A percentile compares a stretch with the other conserved stretches of the same genome.
These are phyloP conservation scores for Campoplex nolae DNA, from an alignment of 2,888 invertebrate genomes.

Conservation along the genomic window DNA sequence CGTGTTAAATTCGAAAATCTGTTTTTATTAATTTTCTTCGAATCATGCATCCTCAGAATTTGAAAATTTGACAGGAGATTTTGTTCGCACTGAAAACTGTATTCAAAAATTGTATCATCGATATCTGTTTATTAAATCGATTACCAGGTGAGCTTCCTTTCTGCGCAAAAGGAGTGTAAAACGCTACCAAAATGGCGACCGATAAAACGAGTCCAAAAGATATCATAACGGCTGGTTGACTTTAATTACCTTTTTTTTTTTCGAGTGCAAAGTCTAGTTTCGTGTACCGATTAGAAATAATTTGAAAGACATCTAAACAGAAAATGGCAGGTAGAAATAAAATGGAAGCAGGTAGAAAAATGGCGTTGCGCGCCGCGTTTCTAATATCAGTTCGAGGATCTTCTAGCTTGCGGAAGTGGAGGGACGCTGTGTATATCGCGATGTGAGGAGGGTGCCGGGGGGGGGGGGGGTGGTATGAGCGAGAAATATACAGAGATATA, in stretches of 20 bases:
- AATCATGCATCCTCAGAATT: neutral
- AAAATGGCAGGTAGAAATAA: neutral
- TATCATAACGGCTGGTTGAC: neutral
- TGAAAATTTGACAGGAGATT: neutral
- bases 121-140: neutral
- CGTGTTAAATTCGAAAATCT: neutral
- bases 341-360: slow-evolving; percentile 26
- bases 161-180: neutral
- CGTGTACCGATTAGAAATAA: neutral
- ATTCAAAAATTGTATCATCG: neutral
- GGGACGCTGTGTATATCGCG: slow-evolving; percentile 68
- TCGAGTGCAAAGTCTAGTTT: neutral
- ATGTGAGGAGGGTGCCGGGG: slow-evolving; percentile 59
- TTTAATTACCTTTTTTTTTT: neutral
- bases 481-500: slow-evolving; percentile 19
- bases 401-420: slow-evolving; percentile 82
- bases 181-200: neutral
- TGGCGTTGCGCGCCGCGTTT: slow-evolving; percentile 73
- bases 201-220: neutral
- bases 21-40: neutral
- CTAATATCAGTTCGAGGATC: slow-evolving; percentile 81
- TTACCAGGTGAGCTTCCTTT: neutral
- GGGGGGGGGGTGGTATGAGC: slow-evolving; percentile 56
- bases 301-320: neutral
- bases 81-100: neutral